Evolutionary conservation across 2,888 invertebrate genomes (phyloP).

Genomic region (Megaustenia siamemsis): DNA sequence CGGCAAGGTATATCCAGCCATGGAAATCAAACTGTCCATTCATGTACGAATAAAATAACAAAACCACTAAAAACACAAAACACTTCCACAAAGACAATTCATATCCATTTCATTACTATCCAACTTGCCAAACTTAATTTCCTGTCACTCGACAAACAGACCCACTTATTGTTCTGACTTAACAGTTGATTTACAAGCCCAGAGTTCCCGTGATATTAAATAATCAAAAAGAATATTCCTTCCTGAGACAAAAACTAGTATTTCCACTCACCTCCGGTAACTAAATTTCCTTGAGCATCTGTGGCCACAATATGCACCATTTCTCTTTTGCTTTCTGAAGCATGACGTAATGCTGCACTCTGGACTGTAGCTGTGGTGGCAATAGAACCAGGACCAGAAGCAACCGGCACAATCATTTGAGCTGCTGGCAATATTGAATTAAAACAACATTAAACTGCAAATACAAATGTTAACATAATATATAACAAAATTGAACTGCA

Average conservation of each 20-base stretch:
- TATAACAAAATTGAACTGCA: too few species aligned
- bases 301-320: constrained; percentile 77
- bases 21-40: too few species aligned
- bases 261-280: constrained; percentile 68
- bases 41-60: too few species aligned
- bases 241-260: not conserved
- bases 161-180: not conserved
- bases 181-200: not conserved
- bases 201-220: too few species aligned
- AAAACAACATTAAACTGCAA: not conserved
- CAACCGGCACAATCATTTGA: constrained; percentile 49
- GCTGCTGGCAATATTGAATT: not conserved
- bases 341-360: constrained; percentile 53
- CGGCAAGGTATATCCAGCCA: too few species aligned
- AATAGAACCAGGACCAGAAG: constrained; percentile 35
- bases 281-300: constrained; percentile 71
- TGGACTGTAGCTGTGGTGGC: constrained; percentile 45
- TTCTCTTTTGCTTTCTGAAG: constrained; percentile 68
- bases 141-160: too few species aligned
- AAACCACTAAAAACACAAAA: too few species aligned
- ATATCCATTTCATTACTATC: too few species aligned
- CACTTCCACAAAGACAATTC: too few species aligned
- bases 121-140: too few species aligned
- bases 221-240: too few species aligned
- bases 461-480: too few species aligned